A percentile compares a stretch with the other conserved stretches of the same genome.
Conservation (phyloP, 2,113 vertebrate species). For the Nycticryphes semicollaris region DNA sequence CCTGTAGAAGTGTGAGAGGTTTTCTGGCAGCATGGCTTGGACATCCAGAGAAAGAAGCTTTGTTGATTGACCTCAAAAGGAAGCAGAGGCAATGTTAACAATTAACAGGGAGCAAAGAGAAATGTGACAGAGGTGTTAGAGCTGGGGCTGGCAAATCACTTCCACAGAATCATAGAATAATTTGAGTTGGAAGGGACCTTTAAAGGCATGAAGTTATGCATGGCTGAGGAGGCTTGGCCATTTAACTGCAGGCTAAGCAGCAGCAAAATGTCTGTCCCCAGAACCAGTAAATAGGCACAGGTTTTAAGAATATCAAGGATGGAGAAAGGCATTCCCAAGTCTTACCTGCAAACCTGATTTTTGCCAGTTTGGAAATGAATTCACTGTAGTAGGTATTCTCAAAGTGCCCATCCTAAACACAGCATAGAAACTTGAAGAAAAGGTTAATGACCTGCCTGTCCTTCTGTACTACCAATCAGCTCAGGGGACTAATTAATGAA, state of each 20-base stretch:
- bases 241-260: background rate
- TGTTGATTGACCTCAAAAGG: slow-evolving; percentile 78
- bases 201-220: background rate
- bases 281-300: rapidly evolving
- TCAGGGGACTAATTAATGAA: background rate
- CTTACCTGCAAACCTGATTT: slow-evolving; percentile 84
- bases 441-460: background rate
- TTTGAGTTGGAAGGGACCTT: background rate
- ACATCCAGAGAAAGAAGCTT: slow-evolving; percentile 76
- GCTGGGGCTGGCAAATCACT: background rate
- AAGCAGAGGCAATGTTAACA: background rate
- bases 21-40: slow-evolving; percentile 86
- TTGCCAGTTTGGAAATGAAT: slow-evolving; percentile 83
- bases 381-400: slow-evolving; percentile 92
- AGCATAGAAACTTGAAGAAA: background rate
- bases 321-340: background rate
- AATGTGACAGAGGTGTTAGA: background rate
- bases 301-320: background rate
- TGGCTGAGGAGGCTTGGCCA: background rate
- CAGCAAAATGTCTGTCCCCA: background rate
- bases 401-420: slow-evolving; percentile 79
- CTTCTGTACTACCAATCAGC: background rate
- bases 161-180: background rate
- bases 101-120: background rate
- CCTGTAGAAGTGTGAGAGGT: slow-evolving; percentile 84